These are phyloP conservation scores for Passer domesticus DNA, from an alignment of 2,113 vertebrate genomes.

Conservation along the genomic window DNA sequence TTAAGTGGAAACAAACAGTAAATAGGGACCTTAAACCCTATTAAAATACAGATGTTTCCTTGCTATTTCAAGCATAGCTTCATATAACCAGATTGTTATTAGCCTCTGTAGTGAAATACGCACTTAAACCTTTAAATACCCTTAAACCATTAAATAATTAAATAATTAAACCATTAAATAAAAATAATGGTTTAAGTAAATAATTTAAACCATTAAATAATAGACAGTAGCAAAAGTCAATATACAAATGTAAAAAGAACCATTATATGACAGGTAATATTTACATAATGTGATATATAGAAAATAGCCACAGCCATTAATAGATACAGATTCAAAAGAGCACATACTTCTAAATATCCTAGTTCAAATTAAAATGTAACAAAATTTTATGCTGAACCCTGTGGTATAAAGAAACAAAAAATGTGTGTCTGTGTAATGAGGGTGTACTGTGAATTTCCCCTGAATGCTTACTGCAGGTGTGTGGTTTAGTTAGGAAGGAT, in stretches of 20 bases:
- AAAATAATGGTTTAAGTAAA: no score
- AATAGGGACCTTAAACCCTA: not conserved
- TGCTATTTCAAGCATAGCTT: not conserved
- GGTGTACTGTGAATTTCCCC: not conserved
- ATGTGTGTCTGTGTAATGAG: not conserved
- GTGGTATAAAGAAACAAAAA: not conserved
- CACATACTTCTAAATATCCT: not conserved
- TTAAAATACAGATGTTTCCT: not conserved
- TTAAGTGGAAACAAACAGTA: not conserved
- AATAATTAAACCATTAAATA: no score
- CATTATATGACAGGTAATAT: not conserved
- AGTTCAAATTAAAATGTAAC: not conserved
- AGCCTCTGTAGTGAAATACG: not conserved
- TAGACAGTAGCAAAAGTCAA: not conserved
- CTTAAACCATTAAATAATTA: no score
- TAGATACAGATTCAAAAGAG: not conserved
- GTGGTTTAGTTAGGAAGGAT: not conserved
- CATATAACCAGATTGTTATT: not conserved
- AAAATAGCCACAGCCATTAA: not conserved
- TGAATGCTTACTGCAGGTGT: not conserved
- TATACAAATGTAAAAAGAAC: not conserved
- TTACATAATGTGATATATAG: not conserved
- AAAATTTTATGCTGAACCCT: not conserved
- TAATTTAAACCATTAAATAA: no score
- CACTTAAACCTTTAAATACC: no score